These are phyloP conservation scores for Sinelater perroti DNA, from an alignment of 2,888 invertebrate genomes.

Conservation along the genomic window DNA sequence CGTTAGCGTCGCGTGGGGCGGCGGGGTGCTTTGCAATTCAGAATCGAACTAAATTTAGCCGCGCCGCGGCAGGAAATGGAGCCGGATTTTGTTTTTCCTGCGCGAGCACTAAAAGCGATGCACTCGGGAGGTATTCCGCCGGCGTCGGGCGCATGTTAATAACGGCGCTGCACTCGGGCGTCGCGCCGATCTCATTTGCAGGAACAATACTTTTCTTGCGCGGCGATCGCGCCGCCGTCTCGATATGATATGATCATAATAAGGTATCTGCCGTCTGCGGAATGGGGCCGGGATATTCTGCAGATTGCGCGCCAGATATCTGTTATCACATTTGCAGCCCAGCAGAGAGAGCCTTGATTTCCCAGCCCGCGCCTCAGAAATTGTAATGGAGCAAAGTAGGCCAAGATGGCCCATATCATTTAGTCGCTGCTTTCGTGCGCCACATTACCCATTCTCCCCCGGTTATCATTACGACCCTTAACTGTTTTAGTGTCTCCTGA, in stretches of 20 bases:
- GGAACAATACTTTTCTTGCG: neutral
- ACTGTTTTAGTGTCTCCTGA: conserved; percentile 16
- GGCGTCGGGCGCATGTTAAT: neutral
- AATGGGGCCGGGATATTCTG: conserved; percentile 17
- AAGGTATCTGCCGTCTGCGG: conserved; percentile 14
- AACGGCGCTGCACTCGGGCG: neutral
- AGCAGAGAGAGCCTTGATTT: conserved; percentile 32
- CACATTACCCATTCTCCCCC: conserved; percentile 31
- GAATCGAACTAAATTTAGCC: conserved; percentile 9
- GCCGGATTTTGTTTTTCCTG: conserved; percentile 5
- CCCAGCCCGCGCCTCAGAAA: conserved; percentile 33
- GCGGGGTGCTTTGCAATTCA: conserved; percentile 9
- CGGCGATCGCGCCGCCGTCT: neutral
- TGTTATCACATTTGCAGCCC: conserved; percentile 35
- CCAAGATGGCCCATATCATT: conserved; percentile 35
- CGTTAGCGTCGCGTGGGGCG: neutral
- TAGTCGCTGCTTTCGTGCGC: conserved; percentile 21
- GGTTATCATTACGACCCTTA: conserved; percentile 27
- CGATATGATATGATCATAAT: conserved; percentile 20
- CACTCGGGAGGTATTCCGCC: neutral
- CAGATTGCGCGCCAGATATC: conserved; percentile 17
- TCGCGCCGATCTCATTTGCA: neutral
- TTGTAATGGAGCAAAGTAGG: conserved; percentile 35
- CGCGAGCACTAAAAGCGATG: neutral
- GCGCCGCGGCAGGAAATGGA: conserved; percentile 1